Conservation (phyloP, 2,113 vertebrate genomes). For the Leucoraja erinaceus region DNA sequence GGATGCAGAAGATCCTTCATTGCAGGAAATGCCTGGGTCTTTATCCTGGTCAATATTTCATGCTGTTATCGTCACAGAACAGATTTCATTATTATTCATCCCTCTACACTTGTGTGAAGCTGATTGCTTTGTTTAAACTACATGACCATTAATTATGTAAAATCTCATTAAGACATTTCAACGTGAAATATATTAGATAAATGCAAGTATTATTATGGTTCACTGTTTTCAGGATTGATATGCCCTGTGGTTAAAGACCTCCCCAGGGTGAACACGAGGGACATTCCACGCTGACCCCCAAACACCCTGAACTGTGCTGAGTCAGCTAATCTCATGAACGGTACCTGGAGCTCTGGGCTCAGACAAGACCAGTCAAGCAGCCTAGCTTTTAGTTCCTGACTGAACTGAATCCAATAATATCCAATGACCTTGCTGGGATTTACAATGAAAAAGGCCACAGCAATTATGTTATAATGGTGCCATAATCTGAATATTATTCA, state of each 20-base stretch:
- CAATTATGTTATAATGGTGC: neutral
- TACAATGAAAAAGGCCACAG: neutral
- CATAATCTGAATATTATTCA: neutral
- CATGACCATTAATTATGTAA: constrained; percentile 25
- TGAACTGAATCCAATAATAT: neutral
- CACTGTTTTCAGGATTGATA: neutral
- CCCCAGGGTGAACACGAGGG: too few species aligned
- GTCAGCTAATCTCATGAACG: neutral
- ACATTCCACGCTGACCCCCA: neutral
- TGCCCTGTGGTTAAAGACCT: neutral
- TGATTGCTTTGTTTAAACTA: constrained; percentile 22
- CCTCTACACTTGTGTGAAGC: neutral
- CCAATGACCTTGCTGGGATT: neutral
- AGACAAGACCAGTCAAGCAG: neutral
- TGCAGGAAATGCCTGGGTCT: neutral
- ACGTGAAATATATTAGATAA: neutral
- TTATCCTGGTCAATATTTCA: neutral
- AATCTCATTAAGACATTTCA: constrained; percentile 33
- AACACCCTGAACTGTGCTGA: too few species aligned
- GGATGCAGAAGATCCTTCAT: too few species aligned
- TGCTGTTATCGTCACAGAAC: neutral
- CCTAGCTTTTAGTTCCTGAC: neutral
- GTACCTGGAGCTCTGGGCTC: neutral
- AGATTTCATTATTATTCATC: constrained; percentile 6
- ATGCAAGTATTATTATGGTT: constrained; percentile 8